These are phyloP conservation scores for Drosophila pegasa DNA, from an alignment of 2,888 invertebrate species.

Conservation along the genomic window DNA sequence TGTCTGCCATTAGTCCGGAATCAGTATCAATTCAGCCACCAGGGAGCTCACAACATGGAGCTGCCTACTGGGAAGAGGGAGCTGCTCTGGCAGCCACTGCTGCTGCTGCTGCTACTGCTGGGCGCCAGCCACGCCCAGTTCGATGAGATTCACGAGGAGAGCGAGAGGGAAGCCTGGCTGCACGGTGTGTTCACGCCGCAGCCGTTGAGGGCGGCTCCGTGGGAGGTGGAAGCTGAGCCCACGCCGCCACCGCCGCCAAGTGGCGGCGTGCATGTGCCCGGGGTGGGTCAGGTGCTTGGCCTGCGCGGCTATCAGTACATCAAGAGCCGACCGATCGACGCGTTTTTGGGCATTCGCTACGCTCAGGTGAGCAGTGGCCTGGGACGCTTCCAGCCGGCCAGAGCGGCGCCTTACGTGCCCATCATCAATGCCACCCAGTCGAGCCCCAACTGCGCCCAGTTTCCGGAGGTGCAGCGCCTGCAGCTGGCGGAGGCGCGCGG, in stretches of 20 bases:
- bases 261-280: slow-evolving; percentile 67
- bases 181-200: slow-evolving; percentile 38
- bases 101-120: slow-evolving; percentile 38
- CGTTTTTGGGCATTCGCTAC: slow-evolving; percentile 80
- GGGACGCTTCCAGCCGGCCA: slow-evolving; percentile 79
- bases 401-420: slow-evolving; percentile 30
- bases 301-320: slow-evolving; percentile 64
- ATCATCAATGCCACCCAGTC: slow-evolving; percentile 73
- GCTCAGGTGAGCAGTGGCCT: slow-evolving; percentile 75
- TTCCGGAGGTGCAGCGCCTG: slow-evolving; percentile 74
- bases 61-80: slow-evolving; percentile 19
- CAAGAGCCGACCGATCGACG: slow-evolving; percentile 72
- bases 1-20: slow-evolving; percentile 31
- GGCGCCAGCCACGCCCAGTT: slow-evolving; percentile 37
- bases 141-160: slow-evolving; percentile 30
- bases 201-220: slow-evolving; percentile 37
- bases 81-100: slow-evolving; percentile 31
- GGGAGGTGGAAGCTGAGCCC: slow-evolving; percentile 22
- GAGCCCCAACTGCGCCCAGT: slow-evolving; percentile 79
- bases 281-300: slow-evolving; percentile 76
- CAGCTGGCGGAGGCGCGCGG: slow-evolving; percentile 66
- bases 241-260: slow-evolving; percentile 17
- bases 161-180: slow-evolving; percentile 30
- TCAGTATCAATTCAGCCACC: slow-evolving; percentile 61
- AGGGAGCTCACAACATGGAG: slow-evolving; percentile 59